A percentile compares a stretch with the other conserved stretches of the same genome.
Evolutionary conservation across 2,797 vertebrate species (phyloP).

Genomic region (Falco berigora): DNA sequence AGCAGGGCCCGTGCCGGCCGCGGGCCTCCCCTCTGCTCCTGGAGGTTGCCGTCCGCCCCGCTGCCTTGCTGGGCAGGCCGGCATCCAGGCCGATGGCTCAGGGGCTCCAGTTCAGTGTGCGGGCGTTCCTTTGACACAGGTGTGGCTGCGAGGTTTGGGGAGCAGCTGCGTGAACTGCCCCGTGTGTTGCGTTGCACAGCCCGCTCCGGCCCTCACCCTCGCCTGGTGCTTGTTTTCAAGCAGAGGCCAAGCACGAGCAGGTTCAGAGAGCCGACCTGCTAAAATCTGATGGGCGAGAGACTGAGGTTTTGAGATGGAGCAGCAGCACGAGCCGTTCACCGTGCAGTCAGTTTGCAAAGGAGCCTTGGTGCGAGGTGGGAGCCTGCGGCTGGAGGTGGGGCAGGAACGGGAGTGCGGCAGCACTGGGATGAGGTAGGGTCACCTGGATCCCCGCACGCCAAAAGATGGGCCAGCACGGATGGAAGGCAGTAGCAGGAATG

Average conservation of each 20-base stretch:
- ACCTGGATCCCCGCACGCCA: accelerated
- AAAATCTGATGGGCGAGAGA: accelerated
- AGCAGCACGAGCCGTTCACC: accelerated
- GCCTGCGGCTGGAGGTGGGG: background rate
- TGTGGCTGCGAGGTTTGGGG: background rate
- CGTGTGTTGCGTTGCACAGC: accelerated
- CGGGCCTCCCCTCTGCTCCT: background rate
- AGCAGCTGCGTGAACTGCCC: accelerated
- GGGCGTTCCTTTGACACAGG: accelerated
- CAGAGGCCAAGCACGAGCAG: background rate
- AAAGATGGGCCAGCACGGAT: background rate
- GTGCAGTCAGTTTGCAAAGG: accelerated
- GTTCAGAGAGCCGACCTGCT: background rate
- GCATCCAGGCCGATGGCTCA: accelerated
- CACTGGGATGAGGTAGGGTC: background rate
- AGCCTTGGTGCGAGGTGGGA: background rate
- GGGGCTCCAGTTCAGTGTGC: accelerated
- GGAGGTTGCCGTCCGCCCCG: accelerated
- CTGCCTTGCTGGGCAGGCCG: accelerated
- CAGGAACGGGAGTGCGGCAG: accelerated
- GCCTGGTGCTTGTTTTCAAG: background rate
- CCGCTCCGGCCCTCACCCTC: background rate
- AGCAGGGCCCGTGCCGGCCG: accelerated
- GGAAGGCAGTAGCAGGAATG: background rate
- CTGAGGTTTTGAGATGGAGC: background rate